These are phyloP conservation scores for Apodemia mormo DNA, from an alignment of 2,888 invertebrate species.

Conservation along the genomic window DNA sequence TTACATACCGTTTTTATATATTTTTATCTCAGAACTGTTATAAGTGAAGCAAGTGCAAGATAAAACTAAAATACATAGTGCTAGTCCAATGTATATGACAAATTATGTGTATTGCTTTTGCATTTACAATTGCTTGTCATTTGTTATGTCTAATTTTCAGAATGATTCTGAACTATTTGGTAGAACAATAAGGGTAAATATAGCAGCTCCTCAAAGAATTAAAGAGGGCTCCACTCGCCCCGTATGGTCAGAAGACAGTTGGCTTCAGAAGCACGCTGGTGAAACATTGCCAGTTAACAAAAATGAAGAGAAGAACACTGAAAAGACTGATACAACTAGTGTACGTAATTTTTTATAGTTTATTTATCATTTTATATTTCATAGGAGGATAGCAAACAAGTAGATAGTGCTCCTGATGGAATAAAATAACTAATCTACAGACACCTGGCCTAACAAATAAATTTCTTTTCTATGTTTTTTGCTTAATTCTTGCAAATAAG, in stretches of 20 bases:
- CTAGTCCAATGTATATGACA: too few relatives aligned
- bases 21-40: too few relatives aligned
- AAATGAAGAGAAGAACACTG: slow-evolving; percentile 62
- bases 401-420: too few relatives aligned
- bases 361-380: not conserved
- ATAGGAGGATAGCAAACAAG: too few relatives aligned
- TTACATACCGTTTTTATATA: too few relatives aligned
- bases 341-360: slow-evolving; percentile 39
- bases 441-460: too few relatives aligned
- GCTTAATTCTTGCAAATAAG: too few relatives aligned
- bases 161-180: slow-evolving; percentile 99
- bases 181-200: slow-evolving; percentile 96
- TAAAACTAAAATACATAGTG: too few relatives aligned
- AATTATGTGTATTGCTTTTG: too few relatives aligned
- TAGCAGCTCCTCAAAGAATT: slow-evolving; percentile 97
- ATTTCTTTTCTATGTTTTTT: too few relatives aligned
- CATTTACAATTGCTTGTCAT: not conserved
- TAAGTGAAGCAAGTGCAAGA: too few relatives aligned
- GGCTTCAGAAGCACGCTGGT: slow-evolving; percentile 99
- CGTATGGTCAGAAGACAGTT: slow-evolving; percentile 99
- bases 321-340: slow-evolving; percentile 50
- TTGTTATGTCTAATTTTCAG: slow-evolving; percentile 68
- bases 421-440: too few relatives aligned
- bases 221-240: slow-evolving; percentile 97
- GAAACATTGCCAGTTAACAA: slow-evolving; percentile 86